phyloP scores from a whole-genome alignment of 2,113 vertebrate species.

The Zosterops hypoxanthus region DNA sequence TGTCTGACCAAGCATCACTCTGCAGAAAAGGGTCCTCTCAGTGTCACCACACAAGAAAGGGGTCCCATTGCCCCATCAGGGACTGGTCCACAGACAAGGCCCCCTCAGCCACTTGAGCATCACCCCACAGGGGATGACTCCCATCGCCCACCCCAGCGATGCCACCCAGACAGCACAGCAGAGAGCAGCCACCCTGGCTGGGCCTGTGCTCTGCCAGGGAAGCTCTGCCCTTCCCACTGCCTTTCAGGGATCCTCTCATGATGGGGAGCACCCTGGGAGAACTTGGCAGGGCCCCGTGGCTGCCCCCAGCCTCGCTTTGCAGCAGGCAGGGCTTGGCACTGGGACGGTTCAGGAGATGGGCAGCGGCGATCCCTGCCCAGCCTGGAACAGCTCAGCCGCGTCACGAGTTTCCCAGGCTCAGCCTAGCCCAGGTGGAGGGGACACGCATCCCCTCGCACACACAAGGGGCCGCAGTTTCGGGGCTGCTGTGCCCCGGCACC shows the following conservation, averaged over 20 bases:
- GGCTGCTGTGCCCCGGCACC: background rate
- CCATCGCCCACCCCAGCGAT: background rate
- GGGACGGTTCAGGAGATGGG: background rate
- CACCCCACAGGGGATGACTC: background rate
- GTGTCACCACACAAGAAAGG: background rate
- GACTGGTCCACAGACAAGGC: background rate
- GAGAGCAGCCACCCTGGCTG: background rate
- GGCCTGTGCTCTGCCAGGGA: background rate
- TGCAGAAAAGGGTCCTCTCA: background rate
- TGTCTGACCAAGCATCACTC: background rate
- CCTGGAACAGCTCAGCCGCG: background rate
- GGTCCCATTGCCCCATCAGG: background rate
- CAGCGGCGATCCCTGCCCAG: accelerated
- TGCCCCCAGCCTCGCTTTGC: background rate
- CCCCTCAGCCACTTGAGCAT: background rate
- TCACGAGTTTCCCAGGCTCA: background rate
- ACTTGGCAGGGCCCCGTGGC: background rate
- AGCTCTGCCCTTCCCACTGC: background rate
- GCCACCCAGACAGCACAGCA: background rate
- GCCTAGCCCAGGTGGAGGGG: background rate
- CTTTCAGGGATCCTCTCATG: accelerated
- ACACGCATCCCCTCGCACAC: background rate
- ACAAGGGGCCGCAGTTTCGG: background rate
- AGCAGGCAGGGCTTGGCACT: background rate
- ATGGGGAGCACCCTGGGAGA: background rate